Evolutionary conservation across 2,888 invertebrate species (phyloP).

Genomic region (Philhelius pedissequus): DNA sequence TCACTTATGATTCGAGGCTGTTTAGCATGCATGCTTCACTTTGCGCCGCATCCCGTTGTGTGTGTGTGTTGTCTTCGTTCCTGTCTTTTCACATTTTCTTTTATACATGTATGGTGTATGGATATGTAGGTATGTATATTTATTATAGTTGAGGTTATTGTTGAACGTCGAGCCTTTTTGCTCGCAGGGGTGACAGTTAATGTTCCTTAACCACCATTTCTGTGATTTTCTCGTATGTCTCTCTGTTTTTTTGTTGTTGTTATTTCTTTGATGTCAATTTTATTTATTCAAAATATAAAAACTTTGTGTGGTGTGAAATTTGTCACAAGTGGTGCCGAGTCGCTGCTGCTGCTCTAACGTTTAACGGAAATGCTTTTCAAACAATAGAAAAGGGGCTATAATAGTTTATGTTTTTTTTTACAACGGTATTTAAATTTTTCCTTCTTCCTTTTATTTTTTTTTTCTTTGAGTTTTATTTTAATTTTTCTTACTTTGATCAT

Average conservation of each 20-base stretch:
- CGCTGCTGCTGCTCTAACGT: slow-evolving; percentile 12
- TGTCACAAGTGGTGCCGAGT: slow-evolving; percentile 56
- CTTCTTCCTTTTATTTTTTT: slow-evolving; percentile 4
- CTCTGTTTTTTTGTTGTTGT: not conserved
- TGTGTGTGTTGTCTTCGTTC: not conserved
- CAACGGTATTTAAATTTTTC: slow-evolving; percentile 52
- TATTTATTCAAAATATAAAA: slow-evolving; percentile 61
- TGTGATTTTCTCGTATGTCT: slow-evolving; percentile 58
- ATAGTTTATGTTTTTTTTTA: slow-evolving; percentile 54
- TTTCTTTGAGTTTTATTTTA: not conserved
- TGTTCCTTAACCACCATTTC: slow-evolving; percentile 53
- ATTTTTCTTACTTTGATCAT: not conserved
- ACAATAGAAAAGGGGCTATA: slow-evolving; percentile 8
- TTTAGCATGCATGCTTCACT: slow-evolving; percentile 65
- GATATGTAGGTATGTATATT: too few species aligned
- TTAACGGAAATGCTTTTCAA: slow-evolving; percentile 20
- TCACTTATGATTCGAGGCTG: slow-evolving; percentile 67
- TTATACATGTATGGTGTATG: not conserved
- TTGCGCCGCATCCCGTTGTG: slow-evolving; percentile 1
- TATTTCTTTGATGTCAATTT: slow-evolving; percentile 38
- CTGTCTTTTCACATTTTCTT: not conserved
- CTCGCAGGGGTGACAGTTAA: slow-evolving; percentile 52
- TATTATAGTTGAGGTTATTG: not conserved
- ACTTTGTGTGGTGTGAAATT: slow-evolving; percentile 64
- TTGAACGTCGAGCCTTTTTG: slow-evolving; percentile 4